A percentile compares a stretch with the other conserved stretches of the same genome.
These are phyloP conservation scores for Dendrocincla tyrannina DNA, from an alignment of 2,797 vertebrate genomes.

Conservation along the genomic window DNA sequence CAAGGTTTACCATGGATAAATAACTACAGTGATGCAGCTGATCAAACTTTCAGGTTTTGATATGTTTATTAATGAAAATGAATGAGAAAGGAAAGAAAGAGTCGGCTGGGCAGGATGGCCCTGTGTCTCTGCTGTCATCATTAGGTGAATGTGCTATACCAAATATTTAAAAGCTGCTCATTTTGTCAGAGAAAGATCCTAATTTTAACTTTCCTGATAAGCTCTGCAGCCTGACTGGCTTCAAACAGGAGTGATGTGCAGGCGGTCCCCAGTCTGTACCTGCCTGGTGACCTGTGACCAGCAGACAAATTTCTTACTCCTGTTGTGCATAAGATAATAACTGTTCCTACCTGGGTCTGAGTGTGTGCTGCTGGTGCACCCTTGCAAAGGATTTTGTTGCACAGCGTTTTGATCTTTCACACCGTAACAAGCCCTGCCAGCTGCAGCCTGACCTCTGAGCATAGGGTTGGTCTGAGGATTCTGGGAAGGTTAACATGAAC, in stretches of 20 bases:
- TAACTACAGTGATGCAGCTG: not conserved
- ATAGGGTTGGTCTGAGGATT: not conserved
- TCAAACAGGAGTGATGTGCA: not conserved
- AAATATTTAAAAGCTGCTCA: conserved; percentile 33
- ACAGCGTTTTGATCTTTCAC: not conserved
- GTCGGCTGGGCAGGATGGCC: not conserved
- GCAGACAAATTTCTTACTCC: not conserved
- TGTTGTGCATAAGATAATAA: not conserved
- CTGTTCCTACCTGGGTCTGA: not conserved
- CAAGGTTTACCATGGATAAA: not conserved
- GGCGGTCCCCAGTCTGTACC: not conserved
- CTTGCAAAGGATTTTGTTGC: not conserved
- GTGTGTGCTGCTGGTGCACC: not conserved
- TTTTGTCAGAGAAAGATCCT: not conserved
- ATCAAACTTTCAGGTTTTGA: conserved; percentile 7
- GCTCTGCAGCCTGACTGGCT: not conserved
- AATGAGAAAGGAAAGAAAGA: conserved; percentile 15
- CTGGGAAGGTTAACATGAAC: not conserved
- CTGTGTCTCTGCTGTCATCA: conserved; percentile 15
- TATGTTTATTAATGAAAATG: conserved; percentile 32
- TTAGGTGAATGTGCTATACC: not conserved
- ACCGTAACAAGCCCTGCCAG: not conserved
- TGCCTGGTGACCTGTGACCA: not conserved
- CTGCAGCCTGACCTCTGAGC: not conserved
- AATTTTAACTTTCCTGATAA: not conserved